Evolutionary conservation across 2,113 vertebrate species (phyloP), one percentile per base, ranked within the genome.

Genomic region (Ardeotis arabs): DNA sequence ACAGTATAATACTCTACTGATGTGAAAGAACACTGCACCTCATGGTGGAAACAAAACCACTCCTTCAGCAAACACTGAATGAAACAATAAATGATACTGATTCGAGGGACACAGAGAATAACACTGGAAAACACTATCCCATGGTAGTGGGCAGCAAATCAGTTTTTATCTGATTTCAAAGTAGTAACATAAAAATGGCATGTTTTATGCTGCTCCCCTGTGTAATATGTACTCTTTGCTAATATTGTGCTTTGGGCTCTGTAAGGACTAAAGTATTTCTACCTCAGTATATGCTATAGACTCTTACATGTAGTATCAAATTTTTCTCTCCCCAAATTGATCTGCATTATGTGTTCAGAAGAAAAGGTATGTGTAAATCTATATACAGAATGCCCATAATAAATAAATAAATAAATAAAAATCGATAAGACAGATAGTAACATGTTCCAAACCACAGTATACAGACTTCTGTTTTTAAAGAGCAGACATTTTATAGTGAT

Each of bases 61-160:
- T 93, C 63, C 90, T 94, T 95, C 86, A 86, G 60, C 49, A 94
- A 93, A 89, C 60, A 84, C 41, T 79, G 90, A 96, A 84, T 49
- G 56, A 68, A 91, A 87, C 76, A 94, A 81, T 86, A 84, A 81
- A 68, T n/a, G 23, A 45, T 53, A 90, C 59, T 81, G 66, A 92
- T 89, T 39, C 1, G 3, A 82, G 55, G 12, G 49, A 85, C 16
- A 75, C 6, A 39, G 78, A 88, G 47, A 76, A 80, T 67, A 50
- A 39, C 31, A 12, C 63, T 72, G 52, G 44, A 92, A 94, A 91
- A 52, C 52, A 59, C n/a, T 24, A 77, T 18, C 12, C 49, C 44
- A 35, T 31, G 25, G 35, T 14, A 84, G 31, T 2, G 12, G 44
- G 17, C 59, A 86, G 19, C 10, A 74, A 72, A 89, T 29, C 1